Evolutionary conservation across 2,113 vertebrate species (phyloP).

Genomic region (Psittacara wagleri): DNA sequence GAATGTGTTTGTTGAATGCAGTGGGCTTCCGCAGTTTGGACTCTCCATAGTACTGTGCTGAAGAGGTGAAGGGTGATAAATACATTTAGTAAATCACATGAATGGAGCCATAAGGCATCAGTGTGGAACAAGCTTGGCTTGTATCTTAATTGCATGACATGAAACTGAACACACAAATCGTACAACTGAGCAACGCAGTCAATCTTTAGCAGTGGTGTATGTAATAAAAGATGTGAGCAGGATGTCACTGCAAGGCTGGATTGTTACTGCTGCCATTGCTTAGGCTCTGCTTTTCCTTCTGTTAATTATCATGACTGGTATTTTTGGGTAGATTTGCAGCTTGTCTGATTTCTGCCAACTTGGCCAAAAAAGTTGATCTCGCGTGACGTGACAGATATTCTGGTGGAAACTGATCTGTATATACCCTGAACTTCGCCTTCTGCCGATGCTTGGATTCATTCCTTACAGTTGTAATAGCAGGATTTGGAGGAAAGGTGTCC

Average conservation of each 20-base stretch:
- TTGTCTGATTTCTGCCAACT: constrained; percentile 48
- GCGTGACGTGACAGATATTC: background rate
- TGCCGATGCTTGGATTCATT: background rate
- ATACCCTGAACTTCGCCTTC: constrained; percentile 17
- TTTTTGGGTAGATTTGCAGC: constrained; percentile 55
- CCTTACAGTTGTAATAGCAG: background rate
- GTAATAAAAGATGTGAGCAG: background rate
- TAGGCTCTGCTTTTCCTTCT: background rate
- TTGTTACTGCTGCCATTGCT: background rate
- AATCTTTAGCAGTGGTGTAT: background rate
- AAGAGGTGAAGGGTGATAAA: background rate
- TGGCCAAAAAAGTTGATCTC: constrained; percentile 50
- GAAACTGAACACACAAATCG: background rate
- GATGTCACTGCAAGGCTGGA: background rate
- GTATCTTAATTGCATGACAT: background rate
- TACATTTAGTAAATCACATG: background rate
- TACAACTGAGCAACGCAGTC: background rate
- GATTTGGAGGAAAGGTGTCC: background rate
- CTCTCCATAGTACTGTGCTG: background rate
- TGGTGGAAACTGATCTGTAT: background rate
- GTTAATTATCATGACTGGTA: constrained; percentile 15
- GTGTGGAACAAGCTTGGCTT: background rate
- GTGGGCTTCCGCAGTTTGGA: background rate
- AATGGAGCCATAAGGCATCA: background rate
- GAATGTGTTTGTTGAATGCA: background rate